Conservation (phyloP, 37 sponge, comb jelly and placozoan species). For the Chondrosia reniformis region DNA sequence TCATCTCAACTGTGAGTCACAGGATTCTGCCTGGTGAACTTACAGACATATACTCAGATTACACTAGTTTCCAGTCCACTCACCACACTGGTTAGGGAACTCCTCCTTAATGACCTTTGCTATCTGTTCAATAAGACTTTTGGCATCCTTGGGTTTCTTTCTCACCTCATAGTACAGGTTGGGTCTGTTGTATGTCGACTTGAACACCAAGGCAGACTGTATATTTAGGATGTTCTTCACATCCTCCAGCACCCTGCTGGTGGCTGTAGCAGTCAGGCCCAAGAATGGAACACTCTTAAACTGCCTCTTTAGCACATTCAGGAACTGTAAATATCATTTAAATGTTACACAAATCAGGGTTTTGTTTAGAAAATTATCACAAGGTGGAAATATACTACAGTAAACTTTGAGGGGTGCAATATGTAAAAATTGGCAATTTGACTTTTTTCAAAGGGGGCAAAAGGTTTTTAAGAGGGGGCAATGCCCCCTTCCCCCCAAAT, state of each 20-base stretch:
- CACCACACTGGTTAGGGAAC: constrained; percentile 67
- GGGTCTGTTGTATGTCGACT: constrained; percentile 77
- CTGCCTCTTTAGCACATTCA: constrained; percentile 83
- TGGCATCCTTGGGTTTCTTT: constrained; percentile 50
- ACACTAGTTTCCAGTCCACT: neutral
- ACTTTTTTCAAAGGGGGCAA: too few relatives aligned
- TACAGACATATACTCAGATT: constrained; percentile 1
- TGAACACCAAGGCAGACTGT: constrained; percentile 41
- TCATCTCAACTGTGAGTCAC: too few relatives aligned
- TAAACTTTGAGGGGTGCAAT: too few relatives aligned
- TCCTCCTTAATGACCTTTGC: constrained; percentile 60
- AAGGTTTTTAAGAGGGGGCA: too few relatives aligned
- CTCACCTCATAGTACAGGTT: constrained; percentile 87
- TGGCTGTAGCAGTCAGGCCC: constrained; percentile 97
- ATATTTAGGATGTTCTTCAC: constrained; percentile 49
- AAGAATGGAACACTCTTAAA: constrained; percentile 81
- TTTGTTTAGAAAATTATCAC: too few relatives aligned
- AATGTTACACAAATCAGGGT: too few relatives aligned
- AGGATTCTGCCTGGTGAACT: too few relatives aligned
- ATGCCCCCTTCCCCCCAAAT: too few relatives aligned
- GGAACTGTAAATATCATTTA: too few relatives aligned
- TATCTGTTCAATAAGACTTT: constrained; percentile 53
- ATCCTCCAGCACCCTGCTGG: constrained; percentile 69
- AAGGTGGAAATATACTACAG: too few relatives aligned
- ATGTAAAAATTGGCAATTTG: too few relatives aligned